Evolutionary conservation across 2,888 invertebrate genomes (phyloP), one percentile per base, ranked within the genome.

Genomic region (Scaptomyza parva): DNA sequence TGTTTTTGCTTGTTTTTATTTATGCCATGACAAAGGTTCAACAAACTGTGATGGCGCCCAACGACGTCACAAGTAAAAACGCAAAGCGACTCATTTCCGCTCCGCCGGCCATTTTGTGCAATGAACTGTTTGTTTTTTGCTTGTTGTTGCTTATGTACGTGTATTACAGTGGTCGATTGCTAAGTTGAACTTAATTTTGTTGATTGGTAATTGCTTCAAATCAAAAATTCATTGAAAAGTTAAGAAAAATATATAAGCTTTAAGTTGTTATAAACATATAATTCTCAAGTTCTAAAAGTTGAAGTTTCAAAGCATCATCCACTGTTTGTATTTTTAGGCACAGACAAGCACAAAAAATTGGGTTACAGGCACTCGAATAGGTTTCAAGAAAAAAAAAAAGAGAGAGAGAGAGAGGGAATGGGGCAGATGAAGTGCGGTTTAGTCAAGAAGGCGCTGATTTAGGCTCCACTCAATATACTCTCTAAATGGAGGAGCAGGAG

Each of bases 11-110:
- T 68, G 54, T 43, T 59, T 72, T 55, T 73, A 73, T 73, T 67
- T 55, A 72, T 70, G 65, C 58, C 81, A 65, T 62, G 57, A 72
- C 59, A 73, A 73, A 84, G 78, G 80, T 84, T 81, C 80, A 81
- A 81, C 81, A 84, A 81, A 81, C 80, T 84, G 65, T 71, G 68
- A 64, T 74, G 35, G 50, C 65, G 60, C 47, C 54, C 51, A 39
- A 39, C 75, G 62, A 70, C 74, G 74, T 74, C 75, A 75, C 47
- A 30, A 53, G 47, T 30, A 67, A 58, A 64, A 64, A 69, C 59
- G 64, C 65, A 54, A 72, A 70, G 68, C 71, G 68, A 58, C 72
- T 72, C 64, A 72, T 68, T 76, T 75, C 75, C 75, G 64, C 59
- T 69, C 64, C 59, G 69, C 57, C 75, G 72, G 72, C 63, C 76